Percentiles rank a stretch among this genome's conserved stretches.
phyloP scores from a whole-genome alignment of 1,140 invertebrate genomes.

The Tyrophagus putrescentiae region DNA sequence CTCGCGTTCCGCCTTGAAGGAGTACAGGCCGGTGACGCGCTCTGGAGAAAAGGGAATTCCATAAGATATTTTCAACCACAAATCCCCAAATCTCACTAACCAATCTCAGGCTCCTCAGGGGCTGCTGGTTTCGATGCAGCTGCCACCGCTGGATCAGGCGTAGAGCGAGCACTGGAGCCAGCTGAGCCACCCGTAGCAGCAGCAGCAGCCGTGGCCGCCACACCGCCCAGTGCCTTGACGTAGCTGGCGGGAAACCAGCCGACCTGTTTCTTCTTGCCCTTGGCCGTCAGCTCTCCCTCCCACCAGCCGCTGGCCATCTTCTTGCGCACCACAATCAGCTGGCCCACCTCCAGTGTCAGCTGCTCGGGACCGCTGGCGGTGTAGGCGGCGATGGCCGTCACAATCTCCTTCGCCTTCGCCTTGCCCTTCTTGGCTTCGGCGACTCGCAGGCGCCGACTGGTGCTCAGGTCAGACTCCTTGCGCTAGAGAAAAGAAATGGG shows the following conservation, averaged over 20 bases:
- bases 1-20: conserved; percentile 77
- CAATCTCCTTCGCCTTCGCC: conserved; percentile 68
- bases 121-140: not conserved
- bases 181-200: conserved; percentile 26
- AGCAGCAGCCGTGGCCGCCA: too few species aligned
- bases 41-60: conserved; percentile 42
- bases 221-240: conserved; percentile 56
- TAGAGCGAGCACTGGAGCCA: conserved; percentile 21
- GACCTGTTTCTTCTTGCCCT: conserved; percentile 82
- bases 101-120: conserved; percentile 1
- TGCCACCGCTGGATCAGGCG: conserved; percentile 12
- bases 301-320: conserved; percentile 95
- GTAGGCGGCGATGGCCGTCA: conserved; percentile 71
- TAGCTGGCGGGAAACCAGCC: conserved; percentile 97
- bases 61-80: not conserved
- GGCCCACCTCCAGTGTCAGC: conserved; percentile 72
- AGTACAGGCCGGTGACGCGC: conserved; percentile 76
- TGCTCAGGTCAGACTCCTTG: not conserved
- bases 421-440: conserved; percentile 27
- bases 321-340: conserved; percentile 85
- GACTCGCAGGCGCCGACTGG: too few species aligned
- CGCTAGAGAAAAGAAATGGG: not conserved
- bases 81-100: not conserved
- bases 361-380: conserved; percentile 76
- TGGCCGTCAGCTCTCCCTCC: conserved; percentile 93